Percentiles rank a stretch among this genome's conserved stretches.
Evolutionary conservation across 2,888 invertebrate species (phyloP).

Genomic region (Deilephila porcellus): DNA sequence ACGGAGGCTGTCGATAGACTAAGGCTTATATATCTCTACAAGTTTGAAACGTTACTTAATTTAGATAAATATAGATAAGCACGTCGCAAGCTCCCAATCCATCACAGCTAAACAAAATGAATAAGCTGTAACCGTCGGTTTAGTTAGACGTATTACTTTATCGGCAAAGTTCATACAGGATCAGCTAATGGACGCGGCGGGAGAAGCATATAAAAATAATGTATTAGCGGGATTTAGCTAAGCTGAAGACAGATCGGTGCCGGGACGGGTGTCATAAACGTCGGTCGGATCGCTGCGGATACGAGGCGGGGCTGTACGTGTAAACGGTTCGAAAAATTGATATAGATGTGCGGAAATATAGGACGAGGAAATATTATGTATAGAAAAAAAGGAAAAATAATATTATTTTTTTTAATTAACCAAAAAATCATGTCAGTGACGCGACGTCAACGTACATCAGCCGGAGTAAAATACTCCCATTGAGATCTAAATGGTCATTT

Average conservation of each 20-base stretch:
- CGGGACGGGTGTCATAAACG: slow-evolving; percentile 41
- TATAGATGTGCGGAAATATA: background rate
- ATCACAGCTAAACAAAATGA: slow-evolving; percentile 17
- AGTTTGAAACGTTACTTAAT: background rate
- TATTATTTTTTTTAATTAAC: background rate
- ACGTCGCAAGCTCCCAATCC: background rate
- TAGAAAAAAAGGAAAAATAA: too few species aligned
- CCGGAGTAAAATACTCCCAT: too few species aligned
- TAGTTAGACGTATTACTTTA: slow-evolving; percentile 39
- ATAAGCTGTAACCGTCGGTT: slow-evolving; percentile 25
- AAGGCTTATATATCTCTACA: too few species aligned
- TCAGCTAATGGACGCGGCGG: slow-evolving; percentile 49
- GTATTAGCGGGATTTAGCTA: slow-evolving; percentile 65
- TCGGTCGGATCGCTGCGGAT: slow-evolving; percentile 25
- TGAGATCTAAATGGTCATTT: too few species aligned
- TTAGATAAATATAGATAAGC: background rate
- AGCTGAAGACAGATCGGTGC: slow-evolving; percentile 63
- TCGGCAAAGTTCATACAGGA: slow-evolving; percentile 46
- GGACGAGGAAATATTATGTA: too few species aligned
- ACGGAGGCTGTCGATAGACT: too few species aligned
- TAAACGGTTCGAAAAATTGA: background rate
- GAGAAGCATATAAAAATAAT: slow-evolving; percentile 61
- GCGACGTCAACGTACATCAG: too few species aligned
- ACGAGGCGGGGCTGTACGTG: background rate
- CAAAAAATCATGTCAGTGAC: background rate